These are phyloP conservation scores for Acrossocheilus wenchowensis DNA, from an alignment of 2,797 vertebrate species.

Conservation along the genomic window DNA sequence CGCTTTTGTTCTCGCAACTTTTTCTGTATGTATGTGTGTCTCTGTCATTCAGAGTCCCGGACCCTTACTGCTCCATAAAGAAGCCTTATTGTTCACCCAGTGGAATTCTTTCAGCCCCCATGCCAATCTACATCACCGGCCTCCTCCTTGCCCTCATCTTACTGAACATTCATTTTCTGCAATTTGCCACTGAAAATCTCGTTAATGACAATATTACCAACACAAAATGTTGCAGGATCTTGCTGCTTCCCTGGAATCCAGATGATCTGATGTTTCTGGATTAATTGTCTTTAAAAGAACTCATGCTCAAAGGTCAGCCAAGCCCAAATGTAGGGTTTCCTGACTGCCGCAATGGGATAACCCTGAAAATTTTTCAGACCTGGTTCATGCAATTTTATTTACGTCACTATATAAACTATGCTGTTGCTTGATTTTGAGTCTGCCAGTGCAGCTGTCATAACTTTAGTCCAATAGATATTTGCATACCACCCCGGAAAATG, in stretches of 20 bases:
- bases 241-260: not conserved
- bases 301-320: not conserved
- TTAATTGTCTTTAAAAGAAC: not conserved
- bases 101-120: constrained; percentile 30
- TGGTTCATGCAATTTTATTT: not conserved
- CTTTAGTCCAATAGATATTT: constrained; percentile 23
- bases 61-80: constrained; percentile 36
- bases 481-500: constrained; percentile 34
- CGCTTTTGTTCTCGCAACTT: constrained; percentile 37
- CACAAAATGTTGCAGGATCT: not conserved
- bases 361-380: not conserved
- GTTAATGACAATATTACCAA: not conserved
- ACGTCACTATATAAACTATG: not conserved
- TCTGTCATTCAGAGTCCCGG: constrained; percentile 12
- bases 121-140: not conserved
- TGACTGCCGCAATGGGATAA: not conserved
- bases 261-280: not conserved
- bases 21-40: constrained; percentile 20
- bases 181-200: not conserved
- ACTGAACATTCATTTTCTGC: not conserved
- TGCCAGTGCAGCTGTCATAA: not conserved
- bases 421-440: not conserved
- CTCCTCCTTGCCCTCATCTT: not conserved
- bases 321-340: not conserved
- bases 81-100: constrained; percentile 41